Percentiles rank a stretch among this genome's conserved stretches.
phyloP scores from a whole-genome alignment of 2,113 vertebrate genomes.

The Myrmecophaga tridactyla region DNA sequence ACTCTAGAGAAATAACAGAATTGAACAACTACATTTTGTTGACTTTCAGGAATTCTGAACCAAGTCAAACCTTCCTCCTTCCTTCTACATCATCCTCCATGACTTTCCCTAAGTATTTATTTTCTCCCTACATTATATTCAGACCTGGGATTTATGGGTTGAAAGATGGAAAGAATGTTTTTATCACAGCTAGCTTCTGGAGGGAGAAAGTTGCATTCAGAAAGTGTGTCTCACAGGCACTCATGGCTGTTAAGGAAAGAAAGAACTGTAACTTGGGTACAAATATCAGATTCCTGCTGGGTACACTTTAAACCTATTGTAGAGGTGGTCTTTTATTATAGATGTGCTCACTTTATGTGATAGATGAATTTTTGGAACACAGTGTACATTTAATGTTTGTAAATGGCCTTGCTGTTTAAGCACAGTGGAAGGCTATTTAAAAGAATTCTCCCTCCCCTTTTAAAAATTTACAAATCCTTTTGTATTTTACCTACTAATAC shows the following conservation, averaged over 20 bases:
- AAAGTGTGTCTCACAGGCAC: background rate
- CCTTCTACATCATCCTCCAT: background rate
- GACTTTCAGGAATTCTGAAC: background rate
- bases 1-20: background rate
- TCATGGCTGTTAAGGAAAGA: background rate
- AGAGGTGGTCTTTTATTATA: conserved; percentile 1
- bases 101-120: background rate
- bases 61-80: background rate
- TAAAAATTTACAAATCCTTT: background rate
- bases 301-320: background rate
- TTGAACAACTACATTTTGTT: background rate
- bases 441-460: background rate
- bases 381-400: background rate
- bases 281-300: background rate
- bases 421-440: background rate
- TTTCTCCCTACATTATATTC: background rate
- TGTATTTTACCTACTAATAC: background rate
- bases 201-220: background rate
- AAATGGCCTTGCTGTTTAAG: background rate
- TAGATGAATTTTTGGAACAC: background rate
- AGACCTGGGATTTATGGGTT: background rate
- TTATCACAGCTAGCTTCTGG: background rate
- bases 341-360: background rate
- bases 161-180: background rate
- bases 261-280: background rate